Evolutionary conservation across 2,888 invertebrate species (phyloP).

Genomic region (Petrolisthes manimaculis): DNA sequence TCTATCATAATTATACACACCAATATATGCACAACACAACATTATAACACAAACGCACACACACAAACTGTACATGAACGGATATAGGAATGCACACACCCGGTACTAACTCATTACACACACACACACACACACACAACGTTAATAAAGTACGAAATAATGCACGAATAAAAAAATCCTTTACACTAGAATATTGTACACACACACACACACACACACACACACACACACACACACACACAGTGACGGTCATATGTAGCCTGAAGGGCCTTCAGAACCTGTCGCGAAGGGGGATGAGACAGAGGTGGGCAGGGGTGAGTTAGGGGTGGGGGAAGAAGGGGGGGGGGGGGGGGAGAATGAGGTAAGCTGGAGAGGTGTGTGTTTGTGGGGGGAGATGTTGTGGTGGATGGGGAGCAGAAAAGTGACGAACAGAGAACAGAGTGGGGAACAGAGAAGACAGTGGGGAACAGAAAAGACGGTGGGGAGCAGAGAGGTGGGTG

Average conservation of each 20-base stretch:
- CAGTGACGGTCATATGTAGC: slow-evolving; percentile 4
- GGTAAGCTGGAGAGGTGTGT: neutral
- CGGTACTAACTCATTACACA: neutral
- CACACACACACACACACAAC: neutral
- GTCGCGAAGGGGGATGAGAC: neutral
- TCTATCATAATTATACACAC: neutral
- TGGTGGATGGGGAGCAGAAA: neutral
- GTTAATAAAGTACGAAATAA: neutral
- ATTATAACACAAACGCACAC: neutral
- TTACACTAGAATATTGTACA: neutral
- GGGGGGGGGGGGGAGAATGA: neutral
- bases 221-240: neutral
- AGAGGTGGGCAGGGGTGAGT: neutral
- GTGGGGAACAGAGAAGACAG: neutral
- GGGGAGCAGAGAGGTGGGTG: neutral
- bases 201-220: slow-evolving; percentile 5
- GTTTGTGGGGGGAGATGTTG: neutral
- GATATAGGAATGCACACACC: neutral
- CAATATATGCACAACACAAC: neutral
- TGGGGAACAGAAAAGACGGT: neutral
- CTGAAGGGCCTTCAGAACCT: neutral
- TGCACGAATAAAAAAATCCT: neutral
- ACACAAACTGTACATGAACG: neutral
- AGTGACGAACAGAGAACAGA: neutral
- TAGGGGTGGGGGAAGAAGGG: neutral